Conservation (phyloP, 2,113 vertebrate species). For the Ammospiza nelsoni region DNA sequence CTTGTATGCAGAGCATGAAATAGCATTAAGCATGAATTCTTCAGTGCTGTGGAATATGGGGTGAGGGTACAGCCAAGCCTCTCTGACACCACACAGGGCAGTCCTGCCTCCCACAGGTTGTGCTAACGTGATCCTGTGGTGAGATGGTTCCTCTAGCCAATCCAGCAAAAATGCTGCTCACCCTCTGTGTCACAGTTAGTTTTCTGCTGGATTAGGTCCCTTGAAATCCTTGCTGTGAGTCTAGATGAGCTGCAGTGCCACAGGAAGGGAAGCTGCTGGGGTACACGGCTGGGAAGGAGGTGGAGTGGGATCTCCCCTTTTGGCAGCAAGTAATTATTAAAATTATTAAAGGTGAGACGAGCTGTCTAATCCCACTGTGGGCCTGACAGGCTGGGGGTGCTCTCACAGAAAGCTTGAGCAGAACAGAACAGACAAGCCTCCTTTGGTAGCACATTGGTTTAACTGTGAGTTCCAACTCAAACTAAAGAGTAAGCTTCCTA, state of each 20-base stretch:
- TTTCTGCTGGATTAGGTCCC: neutral
- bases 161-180: neutral
- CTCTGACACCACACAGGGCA: neutral
- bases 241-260: neutral
- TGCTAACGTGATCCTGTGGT: neutral
- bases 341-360: neutral
- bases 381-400: neutral
- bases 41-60: neutral
- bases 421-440: neutral
- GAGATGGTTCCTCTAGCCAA: neutral
- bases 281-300: neutral
- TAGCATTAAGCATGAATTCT: neutral
- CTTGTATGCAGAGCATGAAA: neutral
- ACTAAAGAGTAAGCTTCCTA: neutral
- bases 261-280: neutral
- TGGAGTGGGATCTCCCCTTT: neutral
- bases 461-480: neutral
- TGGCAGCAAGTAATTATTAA: neutral
- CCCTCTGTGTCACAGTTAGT: too few species aligned
- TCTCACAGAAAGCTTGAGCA: fast-evolving
- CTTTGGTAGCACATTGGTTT: fast-evolving
- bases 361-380: neutral
- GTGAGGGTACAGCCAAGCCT: neutral
- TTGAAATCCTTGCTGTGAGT: neutral
- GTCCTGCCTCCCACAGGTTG: neutral